A percentile compares a stretch with the other conserved stretches of the same genome.
phyloP scores from a whole-genome alignment of 2,888 invertebrate genomes.

The Calliopum simillimum region DNA sequence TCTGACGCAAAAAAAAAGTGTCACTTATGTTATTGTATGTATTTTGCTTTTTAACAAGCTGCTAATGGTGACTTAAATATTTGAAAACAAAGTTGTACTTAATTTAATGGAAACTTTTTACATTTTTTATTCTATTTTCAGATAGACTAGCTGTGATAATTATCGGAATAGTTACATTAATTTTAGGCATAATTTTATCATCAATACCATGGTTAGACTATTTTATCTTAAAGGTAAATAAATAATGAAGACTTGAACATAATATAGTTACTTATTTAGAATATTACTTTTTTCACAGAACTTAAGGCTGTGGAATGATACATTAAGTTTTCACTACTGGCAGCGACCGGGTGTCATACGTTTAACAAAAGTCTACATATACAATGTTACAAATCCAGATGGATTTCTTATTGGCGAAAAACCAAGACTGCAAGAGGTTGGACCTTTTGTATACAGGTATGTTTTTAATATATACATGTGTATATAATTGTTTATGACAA shows the following conservation, averaged over 20 bases:
- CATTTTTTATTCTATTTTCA: slow-evolving; percentile 69
- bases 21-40: no score
- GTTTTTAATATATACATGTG: slow-evolving; percentile 46
- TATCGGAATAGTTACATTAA: slow-evolving; percentile 83
- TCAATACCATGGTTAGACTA: slow-evolving; percentile 91
- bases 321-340: slow-evolving; percentile 89
- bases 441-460: slow-evolving; percentile 89
- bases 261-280: background rate
- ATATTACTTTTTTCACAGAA: slow-evolving; percentile 72
- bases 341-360: slow-evolving; percentile 86
- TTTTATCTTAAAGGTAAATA: slow-evolving; percentile 82
- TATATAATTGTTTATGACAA: background rate
- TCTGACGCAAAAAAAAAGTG: no score
- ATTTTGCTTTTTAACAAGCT: no score
- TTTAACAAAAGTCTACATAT: slow-evolving; percentile 87
- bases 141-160: slow-evolving; percentile 84
- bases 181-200: slow-evolving; percentile 82
- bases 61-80: no score
- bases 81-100: no score
- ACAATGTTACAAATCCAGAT: slow-evolving; percentile 89
- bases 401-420: slow-evolving; percentile 83
- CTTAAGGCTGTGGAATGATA: slow-evolving; percentile 85
- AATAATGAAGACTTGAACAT: background rate
- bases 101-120: no score
- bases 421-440: slow-evolving; percentile 84